Evolutionary conservation across 1,140 invertebrate species (phyloP).

Genomic region (Drosophila pseudoobscura): DNA sequence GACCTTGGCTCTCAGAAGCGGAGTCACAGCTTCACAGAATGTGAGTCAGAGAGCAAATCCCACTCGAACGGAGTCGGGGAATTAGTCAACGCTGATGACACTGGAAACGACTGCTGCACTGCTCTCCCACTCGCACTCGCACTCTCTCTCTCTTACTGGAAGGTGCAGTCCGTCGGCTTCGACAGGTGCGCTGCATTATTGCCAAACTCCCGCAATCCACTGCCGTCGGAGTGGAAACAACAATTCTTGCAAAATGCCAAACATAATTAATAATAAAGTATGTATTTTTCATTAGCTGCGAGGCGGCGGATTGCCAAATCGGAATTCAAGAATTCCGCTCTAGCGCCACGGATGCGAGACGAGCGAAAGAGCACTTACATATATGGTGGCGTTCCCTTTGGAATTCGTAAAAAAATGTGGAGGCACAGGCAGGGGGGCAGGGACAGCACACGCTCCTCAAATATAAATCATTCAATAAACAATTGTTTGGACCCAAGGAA

Average conservation of each 20-base stretch:
- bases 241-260: slow-evolving; percentile 27
- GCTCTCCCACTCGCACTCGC: too few species aligned
- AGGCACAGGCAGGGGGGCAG: slow-evolving; percentile 12
- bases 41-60: slow-evolving; percentile 28
- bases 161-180: too few species aligned
- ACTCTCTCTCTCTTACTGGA: too few species aligned
- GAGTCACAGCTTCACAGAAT: neutral
- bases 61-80: slow-evolving; percentile 32
- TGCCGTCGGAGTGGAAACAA: slow-evolving; percentile 16
- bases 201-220: neutral
- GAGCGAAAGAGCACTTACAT: slow-evolving; percentile 17
- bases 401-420: slow-evolving; percentile 33
- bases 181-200: too few species aligned
- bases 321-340: slow-evolving; percentile 22
- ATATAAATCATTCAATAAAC: slow-evolving; percentile 37
- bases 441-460: slow-evolving; percentile 19
- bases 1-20: slow-evolving; percentile 21
- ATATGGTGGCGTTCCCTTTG: neutral
- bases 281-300: neutral
- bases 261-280: slow-evolving; percentile 38
- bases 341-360: slow-evolving; percentile 32
- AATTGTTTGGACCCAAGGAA: neutral
- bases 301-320: slow-evolving; percentile 7
- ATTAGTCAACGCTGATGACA: slow-evolving; percentile 43
- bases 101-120: slow-evolving; percentile 1